These are phyloP conservation scores for Drosophila peninsularis DNA, from an alignment of 2,888 invertebrate species.

Conservation along the genomic window DNA sequence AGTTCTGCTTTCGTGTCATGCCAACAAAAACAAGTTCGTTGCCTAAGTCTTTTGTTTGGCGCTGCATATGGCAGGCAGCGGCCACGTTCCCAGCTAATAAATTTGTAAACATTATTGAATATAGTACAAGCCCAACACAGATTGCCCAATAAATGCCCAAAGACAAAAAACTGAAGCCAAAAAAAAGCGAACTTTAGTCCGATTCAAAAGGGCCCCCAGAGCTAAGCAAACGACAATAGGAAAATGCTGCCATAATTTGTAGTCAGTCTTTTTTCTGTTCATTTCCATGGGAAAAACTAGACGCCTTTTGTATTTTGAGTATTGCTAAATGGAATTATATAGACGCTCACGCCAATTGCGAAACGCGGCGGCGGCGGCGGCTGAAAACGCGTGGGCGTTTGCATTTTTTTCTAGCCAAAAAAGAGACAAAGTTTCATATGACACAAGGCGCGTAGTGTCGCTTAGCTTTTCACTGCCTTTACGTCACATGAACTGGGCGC, in stretches of 20 bases:
- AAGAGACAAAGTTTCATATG: neutral
- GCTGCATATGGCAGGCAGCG: constrained; percentile 35
- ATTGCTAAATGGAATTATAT: constrained; percentile 73
- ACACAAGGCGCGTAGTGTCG: constrained; percentile 38
- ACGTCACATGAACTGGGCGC: constrained; percentile 36
- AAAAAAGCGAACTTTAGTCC: constrained; percentile 31
- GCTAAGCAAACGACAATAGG: constrained; percentile 66
- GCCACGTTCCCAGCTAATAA: constrained; percentile 74
- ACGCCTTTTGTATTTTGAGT: constrained; percentile 57
- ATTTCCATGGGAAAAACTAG: constrained; percentile 68
- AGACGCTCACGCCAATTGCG: constrained; percentile 80
- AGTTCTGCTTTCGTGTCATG: constrained; percentile 17
- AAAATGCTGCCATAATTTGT: constrained; percentile 78
- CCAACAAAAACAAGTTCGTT: constrained; percentile 62
- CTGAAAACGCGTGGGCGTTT: constrained; percentile 29
- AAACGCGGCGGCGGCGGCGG: constrained; percentile 34
- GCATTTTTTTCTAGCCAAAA: constrained; percentile 23
- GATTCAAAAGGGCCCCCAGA: constrained; percentile 62
- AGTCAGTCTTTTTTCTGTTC: constrained; percentile 18
- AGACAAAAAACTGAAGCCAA: constrained; percentile 22
- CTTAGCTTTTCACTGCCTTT: constrained; percentile 49
- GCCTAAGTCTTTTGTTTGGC: constrained; percentile 70
- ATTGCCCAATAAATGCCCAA: constrained; percentile 65
- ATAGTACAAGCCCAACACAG: constrained; percentile 47
- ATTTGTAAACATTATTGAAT: constrained; percentile 75